phyloP scores from a whole-genome alignment of 2,888 invertebrate species.

The Stenolophus ochropezus region DNA sequence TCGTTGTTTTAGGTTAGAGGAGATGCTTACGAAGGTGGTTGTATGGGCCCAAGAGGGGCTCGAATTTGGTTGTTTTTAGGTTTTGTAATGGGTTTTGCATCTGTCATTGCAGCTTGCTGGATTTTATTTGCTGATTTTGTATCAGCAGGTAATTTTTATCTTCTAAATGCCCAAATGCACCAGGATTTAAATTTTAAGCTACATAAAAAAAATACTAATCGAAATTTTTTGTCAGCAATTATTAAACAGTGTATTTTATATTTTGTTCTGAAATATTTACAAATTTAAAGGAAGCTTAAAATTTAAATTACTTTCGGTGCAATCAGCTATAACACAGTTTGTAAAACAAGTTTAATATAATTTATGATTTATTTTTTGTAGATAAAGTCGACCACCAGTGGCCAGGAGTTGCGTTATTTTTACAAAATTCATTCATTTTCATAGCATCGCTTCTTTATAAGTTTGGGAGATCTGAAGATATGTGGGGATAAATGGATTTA shows the following conservation, averaged over 20 bases:
- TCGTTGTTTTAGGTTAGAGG: constrained; percentile 78
- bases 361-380: constrained; percentile 65
- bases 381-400: constrained; percentile 73
- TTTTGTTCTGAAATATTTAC: no score
- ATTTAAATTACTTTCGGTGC: no score
- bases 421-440: constrained; percentile 97
- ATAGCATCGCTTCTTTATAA: constrained; percentile 93
- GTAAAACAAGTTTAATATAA: no score
- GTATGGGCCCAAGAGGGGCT: constrained; percentile 90
- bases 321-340: no score
- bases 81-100: constrained; percentile 96
- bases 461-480: constrained; percentile 95
- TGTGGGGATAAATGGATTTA: constrained; percentile 78
- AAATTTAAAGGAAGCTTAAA: no score
- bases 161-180: no score
- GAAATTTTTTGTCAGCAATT: no score
- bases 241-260: no score
- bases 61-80: constrained; percentile 97
- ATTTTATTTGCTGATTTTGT: constrained; percentile 93
- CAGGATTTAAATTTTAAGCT: background rate
- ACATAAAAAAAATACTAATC: no score
- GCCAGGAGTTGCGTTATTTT: constrained; percentile 93
- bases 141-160: constrained; percentile 78
- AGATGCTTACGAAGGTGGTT: constrained; percentile 88
- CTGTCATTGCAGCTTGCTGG: constrained; percentile 97